Percentiles rank a stretch among this genome's conserved stretches.
Conservation (phyloP, 2,888 invertebrate genomes). For the Drosophila fungiperda region DNA sequence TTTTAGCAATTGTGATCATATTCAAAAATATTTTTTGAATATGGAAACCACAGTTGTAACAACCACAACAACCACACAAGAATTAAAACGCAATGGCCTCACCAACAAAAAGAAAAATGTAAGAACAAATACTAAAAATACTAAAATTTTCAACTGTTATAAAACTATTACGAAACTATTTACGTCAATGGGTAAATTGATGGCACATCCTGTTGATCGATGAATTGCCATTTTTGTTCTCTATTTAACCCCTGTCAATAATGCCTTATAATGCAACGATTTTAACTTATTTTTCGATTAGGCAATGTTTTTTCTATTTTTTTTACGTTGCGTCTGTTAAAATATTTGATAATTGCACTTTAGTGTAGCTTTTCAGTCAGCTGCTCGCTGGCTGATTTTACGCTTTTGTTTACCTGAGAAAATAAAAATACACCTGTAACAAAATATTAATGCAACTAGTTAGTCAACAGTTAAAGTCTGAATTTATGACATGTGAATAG, state of each 20-base stretch:
- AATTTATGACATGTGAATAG: not conserved
- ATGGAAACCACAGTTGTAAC: conserved; percentile 77
- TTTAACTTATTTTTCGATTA: conserved; percentile 14
- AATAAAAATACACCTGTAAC: conserved; percentile 2
- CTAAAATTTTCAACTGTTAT: not conserved
- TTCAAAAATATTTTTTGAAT: conserved; percentile 27
- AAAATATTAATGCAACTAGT: conserved; percentile 30
- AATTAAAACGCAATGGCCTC: conserved; percentile 49
- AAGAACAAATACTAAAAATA: conserved; percentile 27
- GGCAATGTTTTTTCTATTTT: not conserved
- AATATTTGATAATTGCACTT: conserved; percentile 47
- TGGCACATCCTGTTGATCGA: conserved; percentile 61
- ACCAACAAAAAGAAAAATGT: conserved; percentile 57
- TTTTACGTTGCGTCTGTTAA: conserved; percentile 15
- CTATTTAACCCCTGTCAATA: conserved; percentile 51
- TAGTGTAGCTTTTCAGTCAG: conserved; percentile 33
- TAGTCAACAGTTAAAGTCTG: not conserved
- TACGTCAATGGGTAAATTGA: conserved; percentile 64
- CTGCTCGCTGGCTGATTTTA: conserved; percentile 15
- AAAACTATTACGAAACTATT: conserved; percentile 36
- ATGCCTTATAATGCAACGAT: conserved; percentile 20
- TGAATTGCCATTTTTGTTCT: conserved; percentile 44
- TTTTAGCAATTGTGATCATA: conserved; percentile 32
- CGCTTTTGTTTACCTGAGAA: conserved; percentile 33
- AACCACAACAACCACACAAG: conserved; percentile 58